A percentile compares a stretch with the other conserved stretches of the same genome.
These are phyloP conservation scores for Zoanthus sociatus DNA, from an alignment of 92 coral and sea anemone species.

Conservation along the genomic window DNA sequence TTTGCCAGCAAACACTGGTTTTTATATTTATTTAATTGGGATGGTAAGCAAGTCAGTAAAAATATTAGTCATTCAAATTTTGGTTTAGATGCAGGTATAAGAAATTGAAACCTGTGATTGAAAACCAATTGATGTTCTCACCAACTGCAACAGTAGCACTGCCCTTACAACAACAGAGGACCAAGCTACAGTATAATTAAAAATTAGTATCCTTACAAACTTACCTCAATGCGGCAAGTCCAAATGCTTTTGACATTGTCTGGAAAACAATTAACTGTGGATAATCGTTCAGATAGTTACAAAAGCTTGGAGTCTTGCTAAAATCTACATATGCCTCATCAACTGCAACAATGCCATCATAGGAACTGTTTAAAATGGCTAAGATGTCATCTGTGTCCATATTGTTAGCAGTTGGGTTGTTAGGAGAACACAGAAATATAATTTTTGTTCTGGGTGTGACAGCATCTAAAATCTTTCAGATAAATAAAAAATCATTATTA, in stretches of 20 bases:
- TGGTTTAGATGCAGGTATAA: too few relatives aligned
- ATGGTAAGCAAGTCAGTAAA: too few relatives aligned
- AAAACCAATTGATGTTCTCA: too few relatives aligned
- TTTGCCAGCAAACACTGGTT: too few relatives aligned
- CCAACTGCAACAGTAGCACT: too few relatives aligned
- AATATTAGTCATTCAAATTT: too few relatives aligned
- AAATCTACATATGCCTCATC: constrained; percentile 14
- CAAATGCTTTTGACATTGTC: constrained; percentile 42
- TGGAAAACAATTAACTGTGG: constrained; percentile 35
- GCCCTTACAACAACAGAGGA: too few relatives aligned
- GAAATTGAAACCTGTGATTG: too few relatives aligned
- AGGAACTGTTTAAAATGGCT: constrained; percentile 33
- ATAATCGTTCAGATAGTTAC: constrained; percentile 34
- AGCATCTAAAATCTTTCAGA: constrained; percentile 39
- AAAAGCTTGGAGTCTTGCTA: constrained; percentile 18
- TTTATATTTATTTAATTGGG: too few relatives aligned
- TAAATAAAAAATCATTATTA: background rate
- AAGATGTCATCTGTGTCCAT: constrained; percentile 45
- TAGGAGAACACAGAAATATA: constrained; percentile 52
- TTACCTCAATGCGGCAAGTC: constrained; percentile 44
- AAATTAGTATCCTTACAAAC: too few relatives aligned
- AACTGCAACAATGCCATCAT: constrained; percentile 33
- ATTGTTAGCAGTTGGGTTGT: constrained; percentile 55
- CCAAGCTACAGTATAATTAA: too few relatives aligned
- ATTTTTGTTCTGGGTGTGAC: constrained; percentile 44